Evolutionary conservation across 2,888 invertebrate genomes (phyloP).

Genomic region (Xestoiulus laeticollis): DNA sequence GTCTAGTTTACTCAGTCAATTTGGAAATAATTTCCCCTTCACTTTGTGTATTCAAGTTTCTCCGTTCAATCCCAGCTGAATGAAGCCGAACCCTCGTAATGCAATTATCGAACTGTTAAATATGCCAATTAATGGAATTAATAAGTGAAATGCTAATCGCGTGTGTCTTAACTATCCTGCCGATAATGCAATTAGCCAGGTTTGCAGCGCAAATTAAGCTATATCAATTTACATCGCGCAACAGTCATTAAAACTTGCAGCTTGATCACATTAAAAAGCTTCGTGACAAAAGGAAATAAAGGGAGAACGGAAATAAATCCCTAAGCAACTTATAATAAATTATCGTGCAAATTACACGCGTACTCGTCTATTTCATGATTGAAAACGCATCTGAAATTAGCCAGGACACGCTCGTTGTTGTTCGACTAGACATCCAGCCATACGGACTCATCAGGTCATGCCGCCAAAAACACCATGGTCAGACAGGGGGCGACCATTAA

Average conservation of each 20-base stretch:
- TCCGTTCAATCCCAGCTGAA: slow-evolving; percentile 36
- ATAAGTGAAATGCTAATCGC: slow-evolving; percentile 52
- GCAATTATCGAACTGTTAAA: slow-evolving; percentile 54
- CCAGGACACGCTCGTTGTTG: neutral
- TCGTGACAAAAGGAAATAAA: slow-evolving; percentile 43
- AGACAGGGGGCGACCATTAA: neutral
- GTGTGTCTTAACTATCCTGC: slow-evolving; percentile 49
- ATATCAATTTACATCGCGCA: slow-evolving; percentile 47
- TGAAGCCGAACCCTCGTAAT: slow-evolving; percentile 48
- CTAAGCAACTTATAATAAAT: slow-evolving; percentile 41
- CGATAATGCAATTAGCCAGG: slow-evolving; percentile 49
- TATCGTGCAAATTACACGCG: slow-evolving; percentile 30
- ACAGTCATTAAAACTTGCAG: slow-evolving; percentile 39
- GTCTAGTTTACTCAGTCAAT: slow-evolving; percentile 13
- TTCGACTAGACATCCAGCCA: too few relatives aligned
- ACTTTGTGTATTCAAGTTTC: slow-evolving; percentile 35
- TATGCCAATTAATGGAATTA: slow-evolving; percentile 54
- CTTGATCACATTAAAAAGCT: slow-evolving; percentile 35
- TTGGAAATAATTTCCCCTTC: slow-evolving; percentile 38
- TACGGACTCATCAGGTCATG: too few relatives aligned
- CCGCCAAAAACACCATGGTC: neutral
- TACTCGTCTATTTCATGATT: neutral
- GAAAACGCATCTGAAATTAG: neutral
- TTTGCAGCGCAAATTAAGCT: slow-evolving; percentile 49
- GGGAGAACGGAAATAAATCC: slow-evolving; percentile 30